Percentiles rank a stretch among this genome's conserved stretches.
These are phyloP conservation scores for Stenodema calcarata DNA, from an alignment of 2,888 invertebrate genomes.

Conservation along the genomic window DNA sequence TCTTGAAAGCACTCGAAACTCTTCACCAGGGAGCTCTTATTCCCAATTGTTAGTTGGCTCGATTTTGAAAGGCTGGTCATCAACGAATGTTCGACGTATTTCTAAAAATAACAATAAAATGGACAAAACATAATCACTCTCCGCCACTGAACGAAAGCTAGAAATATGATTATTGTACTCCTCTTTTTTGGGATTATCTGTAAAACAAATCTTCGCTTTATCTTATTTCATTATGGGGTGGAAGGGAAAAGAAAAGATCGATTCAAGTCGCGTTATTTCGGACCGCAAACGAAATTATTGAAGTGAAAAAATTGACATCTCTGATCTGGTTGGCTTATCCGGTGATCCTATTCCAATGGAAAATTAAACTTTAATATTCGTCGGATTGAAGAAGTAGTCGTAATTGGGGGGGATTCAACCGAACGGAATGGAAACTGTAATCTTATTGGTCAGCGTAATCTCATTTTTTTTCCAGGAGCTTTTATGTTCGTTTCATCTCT, in stretches of 20 bases:
- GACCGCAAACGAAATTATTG: background rate
- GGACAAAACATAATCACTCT: too few species aligned
- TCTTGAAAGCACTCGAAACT: too few species aligned
- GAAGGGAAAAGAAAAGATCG: background rate
- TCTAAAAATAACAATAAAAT: too few species aligned
- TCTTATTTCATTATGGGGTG: background rate
- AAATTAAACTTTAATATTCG: background rate
- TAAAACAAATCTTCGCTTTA: background rate
- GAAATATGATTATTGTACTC: too few species aligned
- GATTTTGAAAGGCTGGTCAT: too few species aligned
- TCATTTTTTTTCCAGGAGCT: background rate
- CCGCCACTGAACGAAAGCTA: too few species aligned
- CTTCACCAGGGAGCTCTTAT: too few species aligned
- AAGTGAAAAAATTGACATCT: background rate
- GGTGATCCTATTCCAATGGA: background rate
- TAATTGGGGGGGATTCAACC: background rate
- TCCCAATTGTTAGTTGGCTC: too few species aligned
- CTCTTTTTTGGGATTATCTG: too few species aligned
- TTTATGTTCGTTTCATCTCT: background rate
- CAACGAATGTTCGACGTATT: too few species aligned
- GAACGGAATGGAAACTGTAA: background rate
- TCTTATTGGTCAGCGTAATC: background rate
- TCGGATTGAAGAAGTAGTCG: background rate
- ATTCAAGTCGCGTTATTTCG: background rate
- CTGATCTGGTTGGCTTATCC: background rate